Conservation (phyloP, 2,888 invertebrate genomes). For the Theristus sp. region DNA sequence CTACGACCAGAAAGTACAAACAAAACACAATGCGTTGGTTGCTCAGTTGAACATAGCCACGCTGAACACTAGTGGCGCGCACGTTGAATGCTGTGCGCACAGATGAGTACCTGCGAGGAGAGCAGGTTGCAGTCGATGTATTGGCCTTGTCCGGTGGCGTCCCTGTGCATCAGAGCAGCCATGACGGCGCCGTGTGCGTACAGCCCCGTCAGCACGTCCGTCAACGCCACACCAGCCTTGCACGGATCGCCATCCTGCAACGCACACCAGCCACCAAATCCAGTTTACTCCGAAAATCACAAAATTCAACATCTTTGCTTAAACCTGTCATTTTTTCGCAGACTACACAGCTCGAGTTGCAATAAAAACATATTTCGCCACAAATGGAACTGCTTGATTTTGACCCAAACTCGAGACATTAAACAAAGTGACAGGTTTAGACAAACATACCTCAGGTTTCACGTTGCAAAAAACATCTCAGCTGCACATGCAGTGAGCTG, state of each 20-base stretch:
- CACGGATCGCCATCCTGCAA: slow-evolving; percentile 56
- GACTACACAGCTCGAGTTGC: no score
- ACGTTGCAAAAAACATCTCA: no score
- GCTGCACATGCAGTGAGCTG: no score
- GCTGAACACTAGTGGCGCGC: not conserved
- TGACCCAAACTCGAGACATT: no score
- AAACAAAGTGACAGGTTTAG: no score
- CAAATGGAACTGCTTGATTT: no score
- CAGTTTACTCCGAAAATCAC: no score
- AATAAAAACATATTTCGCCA: no score
- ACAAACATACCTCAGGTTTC: no score
- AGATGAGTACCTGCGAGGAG: slow-evolving; percentile 52
- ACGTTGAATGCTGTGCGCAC: not conserved
- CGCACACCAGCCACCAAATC: no score
- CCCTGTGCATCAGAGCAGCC: slow-evolving; percentile 50
- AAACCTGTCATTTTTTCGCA: not conserved
- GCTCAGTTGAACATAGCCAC: not conserved
- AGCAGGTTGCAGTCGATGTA: slow-evolving; percentile 82
- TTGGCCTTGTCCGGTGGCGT: slow-evolving; percentile 50
- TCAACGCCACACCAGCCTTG: slow-evolving; percentile 77
- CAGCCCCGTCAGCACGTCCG: slow-evolving; percentile 75
- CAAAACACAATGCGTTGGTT: not conserved
- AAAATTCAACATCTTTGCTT: no score
- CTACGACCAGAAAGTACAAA: slow-evolving; percentile 19
- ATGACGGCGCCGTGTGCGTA: slow-evolving; percentile 85